Evolutionary conservation across 1,140 invertebrate species (phyloP).

Genomic region (Eupristina koningsbergeri): DNA sequence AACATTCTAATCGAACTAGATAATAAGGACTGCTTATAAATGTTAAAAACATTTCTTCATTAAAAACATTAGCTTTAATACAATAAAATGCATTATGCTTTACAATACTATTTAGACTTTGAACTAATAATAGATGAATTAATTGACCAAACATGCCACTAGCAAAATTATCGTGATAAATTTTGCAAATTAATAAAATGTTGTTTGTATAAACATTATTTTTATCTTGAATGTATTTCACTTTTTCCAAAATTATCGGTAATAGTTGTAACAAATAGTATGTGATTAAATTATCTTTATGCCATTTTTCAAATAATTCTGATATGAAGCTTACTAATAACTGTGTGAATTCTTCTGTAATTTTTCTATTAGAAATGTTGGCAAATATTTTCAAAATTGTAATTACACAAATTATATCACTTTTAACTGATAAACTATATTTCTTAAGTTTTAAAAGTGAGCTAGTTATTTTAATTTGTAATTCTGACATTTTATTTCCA

Average conservation of each 20-base stretch:
- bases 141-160: slow-evolving; percentile 60
- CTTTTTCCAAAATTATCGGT: slow-evolving; percentile 56
- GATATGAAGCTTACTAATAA: slow-evolving; percentile 51
- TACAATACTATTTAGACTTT: slow-evolving; percentile 62
- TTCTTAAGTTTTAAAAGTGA: slow-evolving; percentile 58
- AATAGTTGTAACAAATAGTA: slow-evolving; percentile 55
- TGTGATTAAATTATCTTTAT: slow-evolving; percentile 51
- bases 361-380: slow-evolving; percentile 34
- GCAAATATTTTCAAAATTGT: slow-evolving; percentile 55
- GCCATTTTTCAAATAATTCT: slow-evolving; percentile 52
- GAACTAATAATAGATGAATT: slow-evolving; percentile 60
- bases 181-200: slow-evolving; percentile 42
- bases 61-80: slow-evolving; percentile 29
- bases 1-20: slow-evolving; percentile 65
- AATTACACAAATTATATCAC: slow-evolving; percentile 55
- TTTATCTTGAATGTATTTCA: slow-evolving; percentile 30
- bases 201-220: slow-evolving; percentile 15
- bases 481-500: slow-evolving; percentile 41
- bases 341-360: slow-evolving; percentile 47
- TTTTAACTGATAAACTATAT: slow-evolving; percentile 52
- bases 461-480: slow-evolving; percentile 55
- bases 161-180: slow-evolving; percentile 42
- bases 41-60: slow-evolving; percentile 60
- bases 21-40: slow-evolving; percentile 65
- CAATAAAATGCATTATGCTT: slow-evolving; percentile 30